phyloP scores from a whole-genome alignment of 2,113 vertebrate genomes.

The Rhinichthys klamathensis region DNA sequence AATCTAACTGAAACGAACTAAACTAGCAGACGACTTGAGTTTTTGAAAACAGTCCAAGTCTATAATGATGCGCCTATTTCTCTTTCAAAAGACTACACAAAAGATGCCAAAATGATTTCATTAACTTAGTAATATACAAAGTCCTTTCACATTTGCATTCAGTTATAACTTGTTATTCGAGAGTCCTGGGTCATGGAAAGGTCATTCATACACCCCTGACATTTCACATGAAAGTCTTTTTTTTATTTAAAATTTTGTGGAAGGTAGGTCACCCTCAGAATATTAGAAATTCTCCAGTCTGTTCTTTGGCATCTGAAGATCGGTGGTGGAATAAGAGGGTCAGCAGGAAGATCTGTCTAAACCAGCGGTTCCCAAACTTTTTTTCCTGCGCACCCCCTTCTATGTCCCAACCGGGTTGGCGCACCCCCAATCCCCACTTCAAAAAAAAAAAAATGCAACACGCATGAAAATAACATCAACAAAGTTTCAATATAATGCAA shows the following conservation, averaged over 20 bases:
- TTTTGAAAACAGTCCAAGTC: not conserved
- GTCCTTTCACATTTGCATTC: not conserved
- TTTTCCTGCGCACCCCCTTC: too few relatives aligned
- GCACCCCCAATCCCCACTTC: too few relatives aligned
- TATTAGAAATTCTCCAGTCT: not conserved
- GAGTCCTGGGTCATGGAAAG: not conserved
- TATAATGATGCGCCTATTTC: not conserved
- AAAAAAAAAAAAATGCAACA: too few relatives aligned
- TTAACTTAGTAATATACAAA: too few relatives aligned
- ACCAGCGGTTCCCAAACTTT: too few relatives aligned
- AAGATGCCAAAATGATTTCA: not conserved
- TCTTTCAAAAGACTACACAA: not conserved
- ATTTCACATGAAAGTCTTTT: not conserved
- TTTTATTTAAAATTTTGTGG: not conserved
- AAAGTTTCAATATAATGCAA: too few relatives aligned
- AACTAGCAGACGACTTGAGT: not conserved
- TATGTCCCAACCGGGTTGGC: too few relatives aligned
- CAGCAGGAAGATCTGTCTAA: not conserved
- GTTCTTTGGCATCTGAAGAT: not conserved
- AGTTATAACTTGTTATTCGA: not conserved
- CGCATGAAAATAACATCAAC: too few relatives aligned
- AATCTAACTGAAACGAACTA: not conserved
- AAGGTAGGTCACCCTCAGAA: not conserved
- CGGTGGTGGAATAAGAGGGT: not conserved
- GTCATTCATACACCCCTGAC: not conserved